Conservation (phyloP, 1,140 invertebrate species). For the Neotoxoptera formosana region DNA sequence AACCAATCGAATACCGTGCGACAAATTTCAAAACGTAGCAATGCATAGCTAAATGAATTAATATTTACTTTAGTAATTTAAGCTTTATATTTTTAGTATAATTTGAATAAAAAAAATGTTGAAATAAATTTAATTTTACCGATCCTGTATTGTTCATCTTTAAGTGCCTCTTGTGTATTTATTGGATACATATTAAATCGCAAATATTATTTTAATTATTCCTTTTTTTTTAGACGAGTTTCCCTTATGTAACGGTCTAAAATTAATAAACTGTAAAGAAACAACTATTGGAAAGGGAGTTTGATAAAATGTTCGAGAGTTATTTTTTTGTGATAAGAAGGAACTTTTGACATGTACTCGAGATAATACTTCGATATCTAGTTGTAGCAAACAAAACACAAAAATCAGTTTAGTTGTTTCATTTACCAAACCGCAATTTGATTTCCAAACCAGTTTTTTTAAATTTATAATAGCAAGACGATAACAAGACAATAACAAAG, state of each 20-base stretch:
- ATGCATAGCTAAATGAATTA: neutral
- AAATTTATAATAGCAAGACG: neutral
- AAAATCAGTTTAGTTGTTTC: neutral
- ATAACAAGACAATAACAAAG: neutral
- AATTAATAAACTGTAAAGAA: neutral
- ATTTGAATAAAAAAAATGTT: neutral
- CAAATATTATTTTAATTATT: neutral
- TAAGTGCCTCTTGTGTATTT: neutral
- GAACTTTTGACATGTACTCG: neutral
- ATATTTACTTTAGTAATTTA: neutral
- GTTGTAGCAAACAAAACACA: neutral
- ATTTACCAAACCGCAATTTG: neutral
- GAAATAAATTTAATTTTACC: neutral
- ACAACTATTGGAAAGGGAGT: neutral
- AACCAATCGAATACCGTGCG: neutral
- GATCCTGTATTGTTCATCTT: neutral
- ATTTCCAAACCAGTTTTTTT: neutral
- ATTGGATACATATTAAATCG: no score
- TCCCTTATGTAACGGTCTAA: neutral
- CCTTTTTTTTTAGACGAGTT: neutral
- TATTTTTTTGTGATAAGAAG: neutral
- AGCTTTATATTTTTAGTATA: neutral
- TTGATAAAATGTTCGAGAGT: neutral
- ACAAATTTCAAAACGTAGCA: neutral
- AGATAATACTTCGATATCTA: neutral